Evolutionary conservation across 92 coral and sea anemone genomes (phyloP).

Genomic region (Zoanthus sansibaricus): DNA sequence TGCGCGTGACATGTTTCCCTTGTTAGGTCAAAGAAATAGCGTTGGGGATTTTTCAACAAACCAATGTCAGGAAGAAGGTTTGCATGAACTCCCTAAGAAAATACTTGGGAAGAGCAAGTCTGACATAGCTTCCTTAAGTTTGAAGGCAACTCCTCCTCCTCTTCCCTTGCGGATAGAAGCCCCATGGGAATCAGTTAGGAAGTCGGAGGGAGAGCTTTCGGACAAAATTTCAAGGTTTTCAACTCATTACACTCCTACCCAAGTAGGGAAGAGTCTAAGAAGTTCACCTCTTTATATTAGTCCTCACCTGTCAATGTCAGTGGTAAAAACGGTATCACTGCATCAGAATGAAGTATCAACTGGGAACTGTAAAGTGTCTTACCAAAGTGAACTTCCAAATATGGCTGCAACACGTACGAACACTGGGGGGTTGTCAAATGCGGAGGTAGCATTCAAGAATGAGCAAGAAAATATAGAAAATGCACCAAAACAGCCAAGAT

Average conservation of each 20-base stretch:
- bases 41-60: slow-evolving; percentile 34
- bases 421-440: background rate
- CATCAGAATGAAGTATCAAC: slow-evolving; percentile 21
- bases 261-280: slow-evolving; percentile 17
- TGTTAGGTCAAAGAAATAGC: slow-evolving; percentile 33
- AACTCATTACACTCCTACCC: slow-evolving; percentile 21
- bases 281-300: slow-evolving; percentile 7
- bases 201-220: slow-evolving; percentile 24
- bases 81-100: background rate
- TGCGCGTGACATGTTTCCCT: slow-evolving; percentile 27
- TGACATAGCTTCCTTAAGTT: background rate
- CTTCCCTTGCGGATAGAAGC: slow-evolving; percentile 18
- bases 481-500: background rate
- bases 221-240: slow-evolving; percentile 29
- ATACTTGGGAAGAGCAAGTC: slow-evolving; percentile 40
- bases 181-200: background rate
- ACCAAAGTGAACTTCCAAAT: slow-evolving; percentile 3
- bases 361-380: background rate
- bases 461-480: slow-evolving; percentile 10
- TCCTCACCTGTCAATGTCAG: background rate
- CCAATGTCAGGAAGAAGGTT: background rate
- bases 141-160: slow-evolving; percentile 35
- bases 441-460: background rate
- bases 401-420: background rate
- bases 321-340: background rate